These are phyloP conservation scores for Prunella fulvescens DNA, from an alignment of 2,113 vertebrate species.

Conservation along the genomic window DNA sequence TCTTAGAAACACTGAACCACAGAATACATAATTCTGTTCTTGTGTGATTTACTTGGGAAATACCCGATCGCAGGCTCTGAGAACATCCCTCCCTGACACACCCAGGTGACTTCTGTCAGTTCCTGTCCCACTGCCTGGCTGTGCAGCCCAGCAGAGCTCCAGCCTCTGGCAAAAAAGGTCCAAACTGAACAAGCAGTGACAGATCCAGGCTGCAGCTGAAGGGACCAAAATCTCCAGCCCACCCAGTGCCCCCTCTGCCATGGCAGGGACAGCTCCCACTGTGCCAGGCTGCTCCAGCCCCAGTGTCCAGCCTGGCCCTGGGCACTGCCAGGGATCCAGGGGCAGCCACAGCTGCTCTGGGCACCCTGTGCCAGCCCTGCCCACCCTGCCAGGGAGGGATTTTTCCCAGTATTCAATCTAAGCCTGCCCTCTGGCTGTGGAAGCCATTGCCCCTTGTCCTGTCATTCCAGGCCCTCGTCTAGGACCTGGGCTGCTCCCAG, in stretches of 20 bases:
- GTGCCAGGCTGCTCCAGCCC: not conserved
- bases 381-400: not conserved
- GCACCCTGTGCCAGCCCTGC: not conserved
- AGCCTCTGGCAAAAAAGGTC: not conserved
- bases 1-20: not conserved
- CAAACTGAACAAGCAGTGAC: not conserved
- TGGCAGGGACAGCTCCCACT: not conserved
- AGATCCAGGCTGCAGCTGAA: not conserved
- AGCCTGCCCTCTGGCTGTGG: not conserved
- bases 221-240: not conserved
- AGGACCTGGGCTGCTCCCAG: not conserved
- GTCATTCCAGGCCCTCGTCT: accelerated
- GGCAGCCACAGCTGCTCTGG: not conserved
- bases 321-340: not conserved
- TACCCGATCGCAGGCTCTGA: not conserved
- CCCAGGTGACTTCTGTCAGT: not conserved
- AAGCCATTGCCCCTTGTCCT: not conserved
- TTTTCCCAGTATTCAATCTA: accelerated
- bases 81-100: accelerated
- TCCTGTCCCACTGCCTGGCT: not conserved
- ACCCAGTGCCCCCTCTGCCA: accelerated
- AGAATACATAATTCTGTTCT: not conserved
- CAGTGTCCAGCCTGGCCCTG: not conserved
- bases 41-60: not conserved
- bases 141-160: not conserved